Conservation (phyloP, 2,797 vertebrate species). For the Smutsia temminckii region DNA sequence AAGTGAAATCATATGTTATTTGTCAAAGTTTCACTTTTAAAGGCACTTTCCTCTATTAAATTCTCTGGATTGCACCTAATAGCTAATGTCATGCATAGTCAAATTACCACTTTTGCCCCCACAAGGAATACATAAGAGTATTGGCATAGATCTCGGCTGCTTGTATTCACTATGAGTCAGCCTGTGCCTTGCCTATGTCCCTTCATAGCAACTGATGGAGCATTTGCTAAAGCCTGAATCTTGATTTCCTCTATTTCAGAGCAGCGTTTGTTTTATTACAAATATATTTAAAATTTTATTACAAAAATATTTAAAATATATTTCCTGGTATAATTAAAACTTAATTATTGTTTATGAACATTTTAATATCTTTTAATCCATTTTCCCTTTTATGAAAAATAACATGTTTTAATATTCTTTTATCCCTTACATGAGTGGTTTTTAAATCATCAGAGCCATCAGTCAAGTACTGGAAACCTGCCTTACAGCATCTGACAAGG, state of each 20-base stretch:
- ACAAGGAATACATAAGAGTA: not conserved
- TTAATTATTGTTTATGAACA: slow-evolving; percentile 9
- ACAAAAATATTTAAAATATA: not conserved
- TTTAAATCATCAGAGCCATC: slow-evolving; percentile 7
- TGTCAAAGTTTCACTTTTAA: not conserved
- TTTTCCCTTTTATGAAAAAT: slow-evolving; percentile 1
- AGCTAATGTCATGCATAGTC: slow-evolving; percentile 3
- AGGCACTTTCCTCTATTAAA: not conserved
- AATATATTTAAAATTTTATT: too few species aligned
- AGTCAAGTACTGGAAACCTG: not conserved
- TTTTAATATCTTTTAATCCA: slow-evolving; percentile 38
- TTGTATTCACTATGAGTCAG: not conserved
- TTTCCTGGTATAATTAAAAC: slow-evolving; percentile 40
- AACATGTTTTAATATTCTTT: slow-evolving; percentile 20
- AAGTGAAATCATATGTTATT: too few species aligned
- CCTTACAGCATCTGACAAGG: slow-evolving; percentile 9
- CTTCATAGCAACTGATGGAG: not conserved
- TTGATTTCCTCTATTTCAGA: slow-evolving; percentile 48
- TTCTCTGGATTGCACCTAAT: slow-evolving; percentile 22
- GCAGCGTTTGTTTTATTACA: slow-evolving; percentile 22
- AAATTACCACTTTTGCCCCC: not conserved
- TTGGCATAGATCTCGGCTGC: not conserved
- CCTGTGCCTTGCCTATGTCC: not conserved
- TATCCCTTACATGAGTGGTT: not conserved
- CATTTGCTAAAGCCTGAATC: slow-evolving; percentile 4